phyloP scores from a whole-genome alignment of 2,888 invertebrate species.

The Eurois occulta region DNA sequence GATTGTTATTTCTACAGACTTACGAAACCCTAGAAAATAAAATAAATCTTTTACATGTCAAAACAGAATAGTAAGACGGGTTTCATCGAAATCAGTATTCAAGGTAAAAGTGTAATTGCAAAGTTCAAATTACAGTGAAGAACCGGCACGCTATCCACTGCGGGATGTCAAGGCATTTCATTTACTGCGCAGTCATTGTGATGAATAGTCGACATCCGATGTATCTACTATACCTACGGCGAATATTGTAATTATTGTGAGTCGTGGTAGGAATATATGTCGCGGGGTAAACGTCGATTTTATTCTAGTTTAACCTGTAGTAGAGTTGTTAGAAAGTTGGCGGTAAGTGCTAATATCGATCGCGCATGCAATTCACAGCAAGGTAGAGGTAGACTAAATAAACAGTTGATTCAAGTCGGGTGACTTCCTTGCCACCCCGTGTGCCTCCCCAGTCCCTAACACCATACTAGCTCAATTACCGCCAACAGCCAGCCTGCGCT shows the following conservation, averaged over 20 bases:
- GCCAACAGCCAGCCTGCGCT: slow-evolving; percentile 23
- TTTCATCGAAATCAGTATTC: slow-evolving; percentile 36
- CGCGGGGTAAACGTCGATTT: slow-evolving; percentile 17
- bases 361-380: slow-evolving; percentile 65
- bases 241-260: slow-evolving; percentile 15
- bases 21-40: slow-evolving; percentile 55
- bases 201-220: slow-evolving; percentile 29
- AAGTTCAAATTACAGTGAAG: slow-evolving; percentile 30
- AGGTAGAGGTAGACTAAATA: slow-evolving; percentile 71
- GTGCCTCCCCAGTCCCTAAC: slow-evolving; percentile 22
- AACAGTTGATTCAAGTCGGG: slow-evolving; percentile 68
- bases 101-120: slow-evolving; percentile 38
- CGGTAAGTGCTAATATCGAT: slow-evolving; percentile 70
- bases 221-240: slow-evolving; percentile 14
- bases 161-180: slow-evolving; percentile 40
- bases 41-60: slow-evolving; percentile 37
- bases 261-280: slow-evolving; percentile 44
- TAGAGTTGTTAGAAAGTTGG: slow-evolving; percentile 46
- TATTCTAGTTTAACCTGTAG: slow-evolving; percentile 32
- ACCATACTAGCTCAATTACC: slow-evolving; percentile 53
- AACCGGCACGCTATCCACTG: slow-evolving; percentile 31
- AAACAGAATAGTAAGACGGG: slow-evolving; percentile 25
- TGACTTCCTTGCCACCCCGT: slow-evolving; percentile 49
- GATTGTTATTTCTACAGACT: slow-evolving; percentile 36
- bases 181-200: slow-evolving; percentile 49